These are phyloP conservation scores for Cydia splendana DNA, from an alignment of 1,140 invertebrate genomes.

Conservation along the genomic window DNA sequence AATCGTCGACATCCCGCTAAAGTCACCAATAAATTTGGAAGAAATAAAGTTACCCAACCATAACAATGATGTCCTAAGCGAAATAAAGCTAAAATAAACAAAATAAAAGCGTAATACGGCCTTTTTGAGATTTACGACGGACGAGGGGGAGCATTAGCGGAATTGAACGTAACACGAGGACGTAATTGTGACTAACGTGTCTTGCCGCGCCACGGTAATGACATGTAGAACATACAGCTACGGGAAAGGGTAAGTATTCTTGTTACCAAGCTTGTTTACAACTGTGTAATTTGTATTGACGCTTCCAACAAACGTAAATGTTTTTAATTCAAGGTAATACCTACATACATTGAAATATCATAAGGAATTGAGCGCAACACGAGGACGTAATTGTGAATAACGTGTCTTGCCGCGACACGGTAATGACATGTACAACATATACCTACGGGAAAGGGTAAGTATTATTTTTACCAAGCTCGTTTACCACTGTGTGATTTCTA, in stretches of 20 bases:
- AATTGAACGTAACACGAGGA: slow-evolving; percentile 23
- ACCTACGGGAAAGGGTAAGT: background rate
- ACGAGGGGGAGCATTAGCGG: slow-evolving; percentile 26
- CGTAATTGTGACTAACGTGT: background rate
- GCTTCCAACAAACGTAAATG: no score
- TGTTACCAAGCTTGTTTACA: no score
- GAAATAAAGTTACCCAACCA: background rate
- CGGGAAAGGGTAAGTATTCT: background rate
- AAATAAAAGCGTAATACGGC: slow-evolving; percentile 12
- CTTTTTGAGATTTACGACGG: slow-evolving; percentile 27
- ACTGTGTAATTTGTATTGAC: no score
- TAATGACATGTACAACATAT: background rate
- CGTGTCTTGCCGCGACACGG: background rate
- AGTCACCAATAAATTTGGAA: background rate
- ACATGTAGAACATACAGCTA: background rate
- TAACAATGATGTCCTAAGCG: slow-evolving; percentile 22
- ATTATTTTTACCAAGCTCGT: no score
- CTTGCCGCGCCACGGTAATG: background rate
- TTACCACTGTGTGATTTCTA: no score
- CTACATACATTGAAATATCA: no score
- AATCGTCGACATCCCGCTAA: background rate
- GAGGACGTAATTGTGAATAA: background rate
- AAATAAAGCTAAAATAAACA: slow-evolving; percentile 23
- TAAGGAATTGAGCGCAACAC: no score
- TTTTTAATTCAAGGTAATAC: no score